Evolutionary conservation across 2,797 vertebrate genomes (phyloP).

Genomic region (Eulemur albifrons): DNA sequence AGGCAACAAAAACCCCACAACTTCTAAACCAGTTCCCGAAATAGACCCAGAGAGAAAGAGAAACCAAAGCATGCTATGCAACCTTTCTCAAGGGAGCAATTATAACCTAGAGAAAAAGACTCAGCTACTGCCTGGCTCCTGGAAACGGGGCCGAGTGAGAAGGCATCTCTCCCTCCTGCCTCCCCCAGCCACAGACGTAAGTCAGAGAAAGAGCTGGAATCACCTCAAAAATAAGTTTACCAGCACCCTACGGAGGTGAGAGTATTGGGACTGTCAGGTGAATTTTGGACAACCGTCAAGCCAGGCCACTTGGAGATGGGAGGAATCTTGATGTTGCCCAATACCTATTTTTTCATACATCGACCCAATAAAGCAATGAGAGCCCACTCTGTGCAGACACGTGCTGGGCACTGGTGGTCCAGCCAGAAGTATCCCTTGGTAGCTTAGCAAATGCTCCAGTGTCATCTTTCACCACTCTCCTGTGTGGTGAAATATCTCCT

Average conservation of each 20-base stretch:
- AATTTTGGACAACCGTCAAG: not conserved
- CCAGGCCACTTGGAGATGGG: not conserved
- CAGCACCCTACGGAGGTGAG: not conserved
- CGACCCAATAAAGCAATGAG: not conserved
- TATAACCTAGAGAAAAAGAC: constrained; percentile 71
- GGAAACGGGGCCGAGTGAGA: not conserved
- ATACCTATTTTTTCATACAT: not conserved
- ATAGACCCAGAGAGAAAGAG: constrained; percentile 74
- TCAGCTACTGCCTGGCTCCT: constrained; percentile 1
- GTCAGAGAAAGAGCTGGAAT: not conserved
- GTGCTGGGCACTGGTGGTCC: fast-evolving
- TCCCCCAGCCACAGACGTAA: not conserved
- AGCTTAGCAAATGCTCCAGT: not conserved
- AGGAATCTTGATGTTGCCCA: not conserved
- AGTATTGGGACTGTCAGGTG: not conserved
- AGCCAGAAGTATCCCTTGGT: not conserved
- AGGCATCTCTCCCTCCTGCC: not conserved
- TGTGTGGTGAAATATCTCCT: too few species aligned
- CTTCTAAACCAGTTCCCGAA: constrained; percentile 73
- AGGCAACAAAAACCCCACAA: constrained; percentile 38
- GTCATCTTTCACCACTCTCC: too few species aligned
- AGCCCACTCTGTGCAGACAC: not conserved
- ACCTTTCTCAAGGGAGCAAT: constrained; percentile 80
- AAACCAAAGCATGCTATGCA: constrained; percentile 41
- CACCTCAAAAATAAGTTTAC: not conserved